Percentiles rank a stretch among this genome's conserved stretches.
These are phyloP conservation scores for Paramuricea clavata DNA, from an alignment of 92 coral and sea anemone species.

Conservation along the genomic window DNA sequence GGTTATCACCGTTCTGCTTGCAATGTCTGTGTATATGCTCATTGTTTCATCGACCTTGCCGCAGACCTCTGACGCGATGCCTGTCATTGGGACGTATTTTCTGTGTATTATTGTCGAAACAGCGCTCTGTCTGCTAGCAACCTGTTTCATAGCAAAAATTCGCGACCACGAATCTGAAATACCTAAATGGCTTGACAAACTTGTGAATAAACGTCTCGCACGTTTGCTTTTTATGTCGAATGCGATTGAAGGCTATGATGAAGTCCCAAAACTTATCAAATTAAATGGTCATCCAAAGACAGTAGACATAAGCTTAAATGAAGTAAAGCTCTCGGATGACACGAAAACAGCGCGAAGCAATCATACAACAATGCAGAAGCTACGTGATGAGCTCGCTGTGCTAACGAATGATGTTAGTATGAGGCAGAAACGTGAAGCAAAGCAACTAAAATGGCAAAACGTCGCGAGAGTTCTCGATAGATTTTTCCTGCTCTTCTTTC, in stretches of 20 bases:
- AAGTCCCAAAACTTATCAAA: neutral
- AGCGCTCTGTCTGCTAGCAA: slow-evolving; percentile 19
- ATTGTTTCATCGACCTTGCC: slow-evolving; percentile 44
- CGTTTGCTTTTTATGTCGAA: neutral
- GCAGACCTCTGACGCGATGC: slow-evolving; percentile 52
- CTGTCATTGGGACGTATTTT: slow-evolving; percentile 27
- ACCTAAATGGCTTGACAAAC: neutral
- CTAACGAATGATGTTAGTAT: neutral
- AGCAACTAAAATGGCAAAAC: slow-evolving; percentile 81
- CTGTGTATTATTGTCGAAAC: slow-evolving; percentile 19
- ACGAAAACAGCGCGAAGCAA: neutral
- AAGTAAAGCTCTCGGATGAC: neutral
- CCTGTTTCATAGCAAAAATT: slow-evolving; percentile 14
- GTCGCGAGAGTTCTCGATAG: slow-evolving; percentile 85
- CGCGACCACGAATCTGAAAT: slow-evolving; percentile 16
- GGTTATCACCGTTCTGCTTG: slow-evolving; percentile 40
- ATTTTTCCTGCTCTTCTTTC: slow-evolving; percentile 54
- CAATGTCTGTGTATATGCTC: slow-evolving; percentile 54
- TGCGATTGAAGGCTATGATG: neutral
- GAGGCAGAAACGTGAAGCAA: slow-evolving; percentile 41
- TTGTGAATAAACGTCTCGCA: neutral
- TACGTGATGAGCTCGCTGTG: slow-evolving; percentile 3
- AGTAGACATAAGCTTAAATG: neutral
- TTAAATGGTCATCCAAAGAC: neutral
- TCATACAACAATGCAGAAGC: neutral